These are phyloP conservation scores for Pachymerium ferrugineum DNA, from an alignment of 2,888 invertebrate species.

Conservation along the genomic window DNA sequence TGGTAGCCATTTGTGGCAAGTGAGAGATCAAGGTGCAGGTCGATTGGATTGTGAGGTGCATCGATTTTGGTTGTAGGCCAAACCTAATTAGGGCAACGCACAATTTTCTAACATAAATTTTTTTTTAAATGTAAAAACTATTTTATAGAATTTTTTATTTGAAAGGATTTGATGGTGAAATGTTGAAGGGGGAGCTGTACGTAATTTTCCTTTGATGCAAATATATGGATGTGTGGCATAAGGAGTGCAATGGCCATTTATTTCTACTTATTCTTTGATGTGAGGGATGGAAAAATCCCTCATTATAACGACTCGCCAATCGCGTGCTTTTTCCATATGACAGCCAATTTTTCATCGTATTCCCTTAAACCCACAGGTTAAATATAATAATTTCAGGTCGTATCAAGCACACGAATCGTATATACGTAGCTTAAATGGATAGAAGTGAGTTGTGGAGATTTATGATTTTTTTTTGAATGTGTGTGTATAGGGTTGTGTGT, in stretches of 20 bases:
- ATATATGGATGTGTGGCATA: constrained; percentile 24
- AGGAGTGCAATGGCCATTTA: constrained; percentile 22
- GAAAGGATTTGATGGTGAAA: constrained; percentile 21
- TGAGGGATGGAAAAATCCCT: constrained; percentile 5
- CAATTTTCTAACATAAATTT: constrained; percentile 2
- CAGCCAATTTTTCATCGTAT: constrained; percentile 24
- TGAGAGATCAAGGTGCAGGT: constrained; percentile 25
- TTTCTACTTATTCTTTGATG: constrained; percentile 14
- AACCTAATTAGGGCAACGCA: constrained; percentile 20
- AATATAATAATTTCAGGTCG: constrained; percentile 27
- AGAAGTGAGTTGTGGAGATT: constrained; percentile 23
- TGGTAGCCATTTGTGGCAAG: constrained; percentile 22
- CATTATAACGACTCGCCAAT: constrained; percentile 23
- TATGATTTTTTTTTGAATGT: neutral
- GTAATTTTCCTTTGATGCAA: constrained; percentile 27
- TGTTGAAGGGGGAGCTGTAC: neutral
- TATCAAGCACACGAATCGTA: constrained; percentile 24
- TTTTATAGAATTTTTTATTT: neutral
- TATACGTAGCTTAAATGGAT: constrained; percentile 19
- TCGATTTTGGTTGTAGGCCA: constrained; percentile 27
- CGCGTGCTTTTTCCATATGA: constrained; percentile 27
- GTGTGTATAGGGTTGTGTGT: neutral
- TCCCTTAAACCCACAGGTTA: constrained; percentile 27
- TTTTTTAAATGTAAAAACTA: neutral
- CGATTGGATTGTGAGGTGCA: constrained; percentile 22